Evolutionary conservation across 1,140 invertebrate species (phyloP).

Genomic region (Acyrthosiphon pisum): DNA sequence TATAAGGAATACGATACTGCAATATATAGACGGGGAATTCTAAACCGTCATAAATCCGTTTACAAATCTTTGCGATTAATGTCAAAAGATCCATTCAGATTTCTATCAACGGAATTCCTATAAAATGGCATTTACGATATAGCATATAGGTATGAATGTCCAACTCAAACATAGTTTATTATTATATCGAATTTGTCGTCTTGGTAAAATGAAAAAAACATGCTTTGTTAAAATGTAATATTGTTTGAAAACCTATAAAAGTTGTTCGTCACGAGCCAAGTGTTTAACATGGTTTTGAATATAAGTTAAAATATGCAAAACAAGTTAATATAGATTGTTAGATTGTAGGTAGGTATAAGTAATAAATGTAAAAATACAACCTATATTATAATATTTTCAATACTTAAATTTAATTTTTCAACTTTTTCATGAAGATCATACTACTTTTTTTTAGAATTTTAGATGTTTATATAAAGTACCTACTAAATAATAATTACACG

Average conservation of each 20-base stretch:
- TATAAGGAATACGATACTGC: background rate
- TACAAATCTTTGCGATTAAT: slow-evolving; percentile 15
- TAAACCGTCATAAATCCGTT: background rate
- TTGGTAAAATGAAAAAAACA: background rate
- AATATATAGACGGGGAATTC: background rate
- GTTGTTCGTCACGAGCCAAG: background rate
- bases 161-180: slow-evolving; percentile 8
- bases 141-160: background rate
- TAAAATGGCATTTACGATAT: background rate
- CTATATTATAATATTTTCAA: too few relatives aligned
- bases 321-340: background rate
- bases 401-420: background rate
- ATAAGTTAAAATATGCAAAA: slow-evolving; percentile 9
- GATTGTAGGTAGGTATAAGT: background rate
- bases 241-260: background rate
- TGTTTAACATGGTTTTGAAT: background rate
- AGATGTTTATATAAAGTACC: background rate
- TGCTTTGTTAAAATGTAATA: slow-evolving; percentile 5
- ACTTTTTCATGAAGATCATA: background rate
- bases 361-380: background rate
- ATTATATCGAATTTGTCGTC: background rate
- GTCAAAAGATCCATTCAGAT: slow-evolving; percentile 19
- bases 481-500: background rate
- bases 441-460: background rate
- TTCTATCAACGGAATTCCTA: background rate